phyloP scores from a whole-genome alignment of 1,140 invertebrate species.

The Drosophila nebulosa region DNA sequence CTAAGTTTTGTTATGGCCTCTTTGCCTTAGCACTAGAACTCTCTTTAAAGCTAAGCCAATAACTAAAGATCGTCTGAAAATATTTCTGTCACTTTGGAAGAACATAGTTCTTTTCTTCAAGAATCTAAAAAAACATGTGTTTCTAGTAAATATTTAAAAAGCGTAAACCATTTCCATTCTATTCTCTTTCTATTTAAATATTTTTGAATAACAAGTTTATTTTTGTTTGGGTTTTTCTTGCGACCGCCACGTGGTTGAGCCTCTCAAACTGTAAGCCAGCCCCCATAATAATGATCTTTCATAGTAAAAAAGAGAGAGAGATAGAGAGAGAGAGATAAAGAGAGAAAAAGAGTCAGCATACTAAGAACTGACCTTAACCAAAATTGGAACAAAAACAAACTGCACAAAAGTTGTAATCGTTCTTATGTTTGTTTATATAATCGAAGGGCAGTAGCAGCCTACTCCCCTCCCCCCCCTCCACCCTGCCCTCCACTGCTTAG shows the following conservation, averaged over 20 bases:
- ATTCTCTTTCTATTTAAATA: not conserved
- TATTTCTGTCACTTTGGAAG: too few relatives aligned
- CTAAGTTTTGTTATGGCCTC: too few relatives aligned
- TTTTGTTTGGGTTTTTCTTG: not conserved
- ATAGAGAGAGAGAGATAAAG: too few relatives aligned
- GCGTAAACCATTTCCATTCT: not conserved
- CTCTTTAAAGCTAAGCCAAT: too few relatives aligned
- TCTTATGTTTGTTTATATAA: slow-evolving; percentile 37
- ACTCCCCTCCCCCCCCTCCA: too few relatives aligned
- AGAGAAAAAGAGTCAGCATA: not conserved
- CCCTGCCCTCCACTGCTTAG: too few relatives aligned
- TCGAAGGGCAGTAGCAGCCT: slow-evolving; percentile 48
- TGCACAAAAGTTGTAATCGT: slow-evolving; percentile 4
- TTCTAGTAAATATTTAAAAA: not conserved
- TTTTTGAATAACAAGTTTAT: not conserved
- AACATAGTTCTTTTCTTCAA: too few relatives aligned
- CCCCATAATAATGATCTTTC: not conserved
- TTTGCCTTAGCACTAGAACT: too few relatives aligned
- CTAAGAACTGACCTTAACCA: slow-evolving; percentile 60
- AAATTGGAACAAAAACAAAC: slow-evolving; percentile 7
- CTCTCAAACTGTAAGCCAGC: slow-evolving; percentile 1
- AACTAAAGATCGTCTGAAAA: too few relatives aligned
- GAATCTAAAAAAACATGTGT: not conserved
- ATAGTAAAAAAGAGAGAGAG: not conserved
- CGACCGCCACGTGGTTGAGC: not conserved